phyloP scores from a whole-genome alignment of 35 echinoderm and acorn worm genomes.

The Patiria miniata region DNA sequence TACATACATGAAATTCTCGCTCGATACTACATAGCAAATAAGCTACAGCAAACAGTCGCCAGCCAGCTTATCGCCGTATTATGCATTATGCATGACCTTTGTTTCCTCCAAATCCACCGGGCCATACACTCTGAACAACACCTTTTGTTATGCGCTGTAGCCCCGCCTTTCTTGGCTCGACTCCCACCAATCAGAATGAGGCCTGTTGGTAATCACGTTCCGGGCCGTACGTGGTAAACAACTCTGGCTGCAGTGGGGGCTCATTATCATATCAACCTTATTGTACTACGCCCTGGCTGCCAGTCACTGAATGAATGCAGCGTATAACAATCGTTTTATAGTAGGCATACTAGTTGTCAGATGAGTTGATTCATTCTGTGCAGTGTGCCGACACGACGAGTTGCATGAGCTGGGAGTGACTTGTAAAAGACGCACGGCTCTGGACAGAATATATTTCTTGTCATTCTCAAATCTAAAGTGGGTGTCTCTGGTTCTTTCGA shows the following conservation, averaged over 20 bases:
- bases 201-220: not conserved
- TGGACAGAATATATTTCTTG: no score
- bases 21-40: no score
- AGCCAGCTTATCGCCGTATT: not conserved
- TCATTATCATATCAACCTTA: not conserved
- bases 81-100: conserved; percentile 33
- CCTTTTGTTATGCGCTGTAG: conserved; percentile 2
- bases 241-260: not conserved
- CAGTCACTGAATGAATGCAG: conserved; percentile 6
- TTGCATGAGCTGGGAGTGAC: not conserved
- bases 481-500: no score
- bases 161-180: conserved; percentile 6
- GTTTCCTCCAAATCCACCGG: not conserved
- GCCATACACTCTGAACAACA: not conserved
- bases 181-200: not conserved
- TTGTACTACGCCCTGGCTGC: conserved; percentile 20
- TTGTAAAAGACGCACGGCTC: no score
- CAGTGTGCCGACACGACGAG: no score
- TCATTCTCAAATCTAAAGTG: no score
- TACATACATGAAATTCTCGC: no score
- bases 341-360: not conserved
- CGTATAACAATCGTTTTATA: not conserved
- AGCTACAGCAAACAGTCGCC: no score
- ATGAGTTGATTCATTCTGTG: not conserved
- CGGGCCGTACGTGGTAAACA: not conserved